Evolutionary conservation across 2,888 invertebrate species (phyloP), one percentile per base, ranked within the genome.

Genomic region (Metallyticus violacea): DNA sequence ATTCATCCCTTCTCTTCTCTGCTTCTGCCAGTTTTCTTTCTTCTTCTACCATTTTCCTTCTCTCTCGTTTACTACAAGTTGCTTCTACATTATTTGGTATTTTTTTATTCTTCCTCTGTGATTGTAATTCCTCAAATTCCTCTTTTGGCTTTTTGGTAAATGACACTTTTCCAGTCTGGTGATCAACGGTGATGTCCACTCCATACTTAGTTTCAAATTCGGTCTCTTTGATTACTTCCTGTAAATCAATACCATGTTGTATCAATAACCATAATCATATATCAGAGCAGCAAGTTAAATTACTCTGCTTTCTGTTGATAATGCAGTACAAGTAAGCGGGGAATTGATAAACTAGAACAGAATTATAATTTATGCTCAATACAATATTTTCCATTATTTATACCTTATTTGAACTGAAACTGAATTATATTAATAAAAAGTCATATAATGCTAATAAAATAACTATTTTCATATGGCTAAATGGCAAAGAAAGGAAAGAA

Each of bases 191-290:
- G 2, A 95, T 93, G 88, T 93, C 92, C 0, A 95, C 94, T 3
- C 93, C 92, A 89, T 93, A 95, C 88, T 95, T 95, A 25, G 93
- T 92, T 90, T 95, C 94, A 90, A 95, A 95, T 81, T 93, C 92
- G 0, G 94, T 93, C 90, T 95, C 95, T 79, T 93, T 92, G 1
- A 94, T 91, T n/a, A 94, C 94, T 30, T 89, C 87, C 89, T 89
- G 86, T 15, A 88, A 88, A 30, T 0, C 40, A 62, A 15, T 15
- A 62, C 9, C 7, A 7, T 9, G 15, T 7, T 9, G 5, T 40
- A 40, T 40, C 7, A 40, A n/a, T n/a, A n/a, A n/a, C n/a, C n/a
- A n/a, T n/a, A n/a, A n/a, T n/a, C n/a, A n/a, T n/a, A n/a, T n/a
- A n/a, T n/a, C n/a, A n/a, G n/a, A n/a, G n/a, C n/a, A n/a, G n/a